Percentiles rank a stretch among this genome's conserved stretches.
Evolutionary conservation across 2,113 vertebrate genomes (phyloP).

Genomic region (Syngnathoides biaculeatus): DNA sequence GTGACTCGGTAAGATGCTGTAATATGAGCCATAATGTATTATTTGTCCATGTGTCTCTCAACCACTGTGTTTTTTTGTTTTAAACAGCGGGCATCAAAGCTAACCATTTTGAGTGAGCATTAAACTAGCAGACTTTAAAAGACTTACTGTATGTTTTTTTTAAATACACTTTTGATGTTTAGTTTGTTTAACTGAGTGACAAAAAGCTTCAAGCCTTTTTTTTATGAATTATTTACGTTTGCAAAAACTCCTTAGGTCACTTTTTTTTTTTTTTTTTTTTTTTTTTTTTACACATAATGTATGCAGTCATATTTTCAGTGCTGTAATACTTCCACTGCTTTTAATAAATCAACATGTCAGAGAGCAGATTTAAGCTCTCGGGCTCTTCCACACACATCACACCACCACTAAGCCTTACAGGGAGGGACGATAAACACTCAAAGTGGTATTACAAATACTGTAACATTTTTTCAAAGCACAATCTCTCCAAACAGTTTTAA

Average conservation of each 20-base stretch:
- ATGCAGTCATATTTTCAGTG: background rate
- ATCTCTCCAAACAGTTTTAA: constrained; percentile 11
- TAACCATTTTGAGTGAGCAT: no score
- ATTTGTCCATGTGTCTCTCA: no score
- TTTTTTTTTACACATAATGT: constrained; percentile 7
- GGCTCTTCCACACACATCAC: constrained; percentile 11
- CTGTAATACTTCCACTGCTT: constrained; percentile 4
- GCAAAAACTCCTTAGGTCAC: constrained; percentile 4
- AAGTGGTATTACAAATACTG: background rate
- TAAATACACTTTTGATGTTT: no score
- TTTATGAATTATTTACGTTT: background rate
- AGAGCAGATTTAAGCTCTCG: constrained; percentile 2
- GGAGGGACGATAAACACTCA: constrained; percentile 1
- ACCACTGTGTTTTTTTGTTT: no score
- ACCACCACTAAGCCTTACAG: background rate
- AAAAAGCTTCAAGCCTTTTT: no score
- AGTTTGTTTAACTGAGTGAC: no score
- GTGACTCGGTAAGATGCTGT: no score
- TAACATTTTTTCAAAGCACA: background rate
- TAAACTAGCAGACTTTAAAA: no score
- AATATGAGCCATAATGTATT: no score
- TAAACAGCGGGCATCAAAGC: no score
- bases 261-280: constrained; percentile 3
- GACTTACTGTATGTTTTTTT: no score
- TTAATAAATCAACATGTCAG: constrained; percentile 17